Evolutionary conservation across 2,888 invertebrate genomes (phyloP), one percentile per base, ranked within the genome.

Genomic region (Troides aeacus): DNA sequence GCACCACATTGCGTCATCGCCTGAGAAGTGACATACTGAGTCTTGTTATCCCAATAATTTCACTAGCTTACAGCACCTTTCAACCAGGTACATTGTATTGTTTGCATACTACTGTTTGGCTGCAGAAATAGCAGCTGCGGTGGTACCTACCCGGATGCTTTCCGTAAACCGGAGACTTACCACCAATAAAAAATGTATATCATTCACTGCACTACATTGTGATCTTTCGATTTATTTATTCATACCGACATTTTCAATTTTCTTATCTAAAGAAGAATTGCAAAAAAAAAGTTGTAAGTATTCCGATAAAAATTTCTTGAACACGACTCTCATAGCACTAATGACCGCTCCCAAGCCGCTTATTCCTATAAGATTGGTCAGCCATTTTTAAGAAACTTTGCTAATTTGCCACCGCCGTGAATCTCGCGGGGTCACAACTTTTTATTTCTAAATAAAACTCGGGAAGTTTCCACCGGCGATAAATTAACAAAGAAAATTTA

Each of bases 301-400:
- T 53, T 53, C 6, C 18, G 53, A 53, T 53, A 53, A 53, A 53
- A 60, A 60, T 15, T 36, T 67, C 66, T 60, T 71, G 69, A 72
- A 70, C 68, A 66, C 68, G 70, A 64, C 71, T 10, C 10, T 72
- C 71, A 71, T 73, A 71, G 64, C 74, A 74, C 74, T 79, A 80
- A 80, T 78, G 75, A 78, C 75, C 74, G 68, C 63, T 74, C 78
- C 75, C 76, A 63, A 53, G 66, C 73, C 75, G 71, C 74, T 75
- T 71, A 75, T 72, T 76, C 73, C 71, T 72, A 72, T 72, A 74
- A 74, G 74, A 73, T 72, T 71, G 70, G 72, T 71, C 71, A 74
- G 75, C 75, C 73, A 75, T 77, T 76, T 53, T 76, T 72, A 69
- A 71, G 65, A 70, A 78, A 80, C 76, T 79, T 79, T 75, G 71